Evolutionary conservation across 2,113 vertebrate genomes (phyloP).

Genomic region (Corapipo altera): DNA sequence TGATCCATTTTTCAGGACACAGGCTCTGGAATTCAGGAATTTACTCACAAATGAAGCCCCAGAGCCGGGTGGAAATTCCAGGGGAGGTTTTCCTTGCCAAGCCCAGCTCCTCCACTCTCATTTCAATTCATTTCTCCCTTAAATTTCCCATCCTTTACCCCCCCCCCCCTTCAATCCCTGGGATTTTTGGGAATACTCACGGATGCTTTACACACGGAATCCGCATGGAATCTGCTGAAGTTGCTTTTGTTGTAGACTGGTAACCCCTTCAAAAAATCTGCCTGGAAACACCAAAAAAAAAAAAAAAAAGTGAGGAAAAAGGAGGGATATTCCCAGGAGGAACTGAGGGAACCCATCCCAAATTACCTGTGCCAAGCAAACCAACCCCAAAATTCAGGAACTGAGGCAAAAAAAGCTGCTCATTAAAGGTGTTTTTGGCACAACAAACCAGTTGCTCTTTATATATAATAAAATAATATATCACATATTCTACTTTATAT

Average conservation of each 20-base stretch:
- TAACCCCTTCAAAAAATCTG: constrained; percentile 96
- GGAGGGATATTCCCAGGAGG: background rate
- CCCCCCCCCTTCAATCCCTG: background rate
- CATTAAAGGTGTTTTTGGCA: background rate
- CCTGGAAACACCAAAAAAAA: constrained; percentile 70
- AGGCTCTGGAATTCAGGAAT: no score
- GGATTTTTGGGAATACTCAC: constrained; percentile 74
- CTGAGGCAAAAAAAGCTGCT: background rate
- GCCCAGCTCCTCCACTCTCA: background rate
- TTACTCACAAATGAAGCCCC: no score
- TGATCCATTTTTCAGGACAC: background rate
- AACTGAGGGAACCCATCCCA: background rate
- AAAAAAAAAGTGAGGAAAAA: background rate
- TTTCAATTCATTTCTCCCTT: background rate
- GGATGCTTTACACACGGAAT: constrained; percentile 98
- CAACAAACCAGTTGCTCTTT: background rate
- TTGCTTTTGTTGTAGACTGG: constrained; percentile 99
- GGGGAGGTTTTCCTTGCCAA: background rate
- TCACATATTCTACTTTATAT: background rate
- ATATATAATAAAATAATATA: background rate
- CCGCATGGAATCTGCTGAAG: constrained; percentile 96
- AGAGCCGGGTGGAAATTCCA: background rate
- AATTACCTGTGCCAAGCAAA: rapidly evolving
- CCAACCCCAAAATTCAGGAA: background rate
- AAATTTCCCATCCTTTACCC: background rate